Base-by-base conservation (phyloP, 2,113 vertebrate species). In the Ictalurus punctatus region DNA sequence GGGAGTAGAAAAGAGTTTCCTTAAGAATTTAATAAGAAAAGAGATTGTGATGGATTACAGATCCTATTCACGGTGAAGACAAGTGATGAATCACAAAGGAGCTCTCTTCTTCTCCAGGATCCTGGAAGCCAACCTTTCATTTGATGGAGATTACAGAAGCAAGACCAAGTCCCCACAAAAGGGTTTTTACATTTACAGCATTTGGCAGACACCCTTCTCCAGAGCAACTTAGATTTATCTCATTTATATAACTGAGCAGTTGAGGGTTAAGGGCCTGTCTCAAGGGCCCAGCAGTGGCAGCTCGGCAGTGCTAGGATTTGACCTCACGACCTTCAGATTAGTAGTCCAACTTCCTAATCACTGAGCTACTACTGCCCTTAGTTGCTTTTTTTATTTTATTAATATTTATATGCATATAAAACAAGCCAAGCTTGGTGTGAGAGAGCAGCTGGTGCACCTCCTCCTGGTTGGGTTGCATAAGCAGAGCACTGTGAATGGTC, bases 11-110 rank as follows among this genome's bases (percentile, higher is more conserved):
- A 95, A 95, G 95, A 95, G 94, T 95, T 94, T 96, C 94, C 93
- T 95, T 93, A 94, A 95, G 94, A 95, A 95, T 96, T 94, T 96
- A 96, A 96, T 96, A 96, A 95, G 95, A 96, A 95, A 95, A 93
- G 93, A 94, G 94, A 96, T 95, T 92, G 94, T 96, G 95, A 96
- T 96, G 96, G 95, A 96, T 96, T 96, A 95, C 93, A 94, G 93
- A 93, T 94, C 93, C 94, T 95, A 95, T 95, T 94, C 93, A 95
- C 92, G 93, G 94, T 93, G 93, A 93, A 96, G 95, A 96, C 94
- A 95, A 96, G 95, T 96, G 96, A 96, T 95, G 91, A 95, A 96
- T 96, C 95, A 94, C 95, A 95, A 95, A 95, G 93, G 93, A 92
- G 59, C 44, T 74, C 58, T 85, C 81, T 63, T 85, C 81, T 86